Base-by-base conservation (phyloP, 1,140 invertebrate genomes). In the Drosophila bocqueti region DNA sequence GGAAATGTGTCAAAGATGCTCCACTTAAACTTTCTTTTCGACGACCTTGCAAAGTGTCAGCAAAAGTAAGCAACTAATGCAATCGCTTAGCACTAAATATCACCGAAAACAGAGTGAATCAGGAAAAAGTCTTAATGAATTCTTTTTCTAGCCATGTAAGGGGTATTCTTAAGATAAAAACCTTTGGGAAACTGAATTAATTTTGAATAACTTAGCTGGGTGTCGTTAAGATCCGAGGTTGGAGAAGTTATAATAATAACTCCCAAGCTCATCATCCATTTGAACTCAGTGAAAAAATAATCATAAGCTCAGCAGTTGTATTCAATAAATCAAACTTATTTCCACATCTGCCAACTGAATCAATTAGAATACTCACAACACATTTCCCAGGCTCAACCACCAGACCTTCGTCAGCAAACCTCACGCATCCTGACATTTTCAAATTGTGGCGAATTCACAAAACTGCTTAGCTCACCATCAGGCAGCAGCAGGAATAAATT, bases 21-120 rank as follows among this genome's bases (percentile, higher is more conserved):
- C 40, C 18, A 75, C 45, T 60, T 52, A 43, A 78, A 76, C 54
- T 76, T 76, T 52, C 68, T 61, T 76, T 54, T 21, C 18, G 36
- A 50, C 64, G 75, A 78, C 75, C 75, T 77, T 78, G 75, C 42
- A 78, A 54, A 69, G 31, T 58, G 57, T 69, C 46, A 67, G 26
- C 45, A 24, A 61, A 42, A 68, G 43, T 46, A 43, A 26, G n/a
- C 26, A 45, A 46, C 38, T 60, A 67, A 66, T 58, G 40, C 49
- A 61, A 54, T 76, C 49, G 49, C 18, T 68, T 67, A 69, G 38
- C n/a, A n/a, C 57, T 47, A 29, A 34, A 34, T 36, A 65, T 65
- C 29, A 45, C 13, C 1, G 31, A 49, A n/a, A 61, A 9, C n/a
- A 7, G 10, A 65, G 15, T 45, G 43, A 24, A 34, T 65, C 18